Conservation (phyloP, 2,113 vertebrate genomes). For the Otolemur garnettii region DNA sequence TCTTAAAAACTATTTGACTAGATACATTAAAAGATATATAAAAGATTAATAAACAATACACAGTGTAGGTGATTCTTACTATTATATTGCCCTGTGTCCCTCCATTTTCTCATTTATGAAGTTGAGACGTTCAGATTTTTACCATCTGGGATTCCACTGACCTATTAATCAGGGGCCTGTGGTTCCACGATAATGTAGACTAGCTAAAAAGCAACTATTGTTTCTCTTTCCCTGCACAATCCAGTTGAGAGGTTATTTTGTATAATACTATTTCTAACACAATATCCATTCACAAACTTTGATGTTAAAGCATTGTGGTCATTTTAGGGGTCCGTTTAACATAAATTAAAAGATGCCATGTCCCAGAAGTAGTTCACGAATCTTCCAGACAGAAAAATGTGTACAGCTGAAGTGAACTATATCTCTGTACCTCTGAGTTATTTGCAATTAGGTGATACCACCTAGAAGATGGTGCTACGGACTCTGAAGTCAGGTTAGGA, state of each 20-base stretch:
- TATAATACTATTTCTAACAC: not conserved
- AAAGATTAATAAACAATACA: not conserved
- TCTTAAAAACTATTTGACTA: not conserved
- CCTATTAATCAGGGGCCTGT: not conserved
- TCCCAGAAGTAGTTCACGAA: not conserved
- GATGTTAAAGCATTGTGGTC: not conserved
- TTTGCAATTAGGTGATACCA: not conserved
- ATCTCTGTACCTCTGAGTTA: not conserved
- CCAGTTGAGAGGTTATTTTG: not conserved
- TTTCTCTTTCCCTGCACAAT: not conserved
- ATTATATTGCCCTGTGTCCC: not conserved
- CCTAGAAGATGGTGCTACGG: not conserved
- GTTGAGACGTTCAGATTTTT: not conserved
- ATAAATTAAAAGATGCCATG: constrained; percentile 3
- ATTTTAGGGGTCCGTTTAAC: constrained; percentile 24
- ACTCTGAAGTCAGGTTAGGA: not conserved
- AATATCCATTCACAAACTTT: not conserved
- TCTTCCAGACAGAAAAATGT: not conserved
- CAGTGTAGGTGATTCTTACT: not conserved
- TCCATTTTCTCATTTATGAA: constrained; percentile 28
- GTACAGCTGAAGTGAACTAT: not conserved
- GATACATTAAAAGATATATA: not conserved
- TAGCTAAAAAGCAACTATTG: not conserved
- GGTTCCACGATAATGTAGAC: not conserved
- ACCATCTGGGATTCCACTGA: not conserved